Base-by-base conservation (phyloP, 2,888 invertebrate species). In the Phortica magna region DNA sequence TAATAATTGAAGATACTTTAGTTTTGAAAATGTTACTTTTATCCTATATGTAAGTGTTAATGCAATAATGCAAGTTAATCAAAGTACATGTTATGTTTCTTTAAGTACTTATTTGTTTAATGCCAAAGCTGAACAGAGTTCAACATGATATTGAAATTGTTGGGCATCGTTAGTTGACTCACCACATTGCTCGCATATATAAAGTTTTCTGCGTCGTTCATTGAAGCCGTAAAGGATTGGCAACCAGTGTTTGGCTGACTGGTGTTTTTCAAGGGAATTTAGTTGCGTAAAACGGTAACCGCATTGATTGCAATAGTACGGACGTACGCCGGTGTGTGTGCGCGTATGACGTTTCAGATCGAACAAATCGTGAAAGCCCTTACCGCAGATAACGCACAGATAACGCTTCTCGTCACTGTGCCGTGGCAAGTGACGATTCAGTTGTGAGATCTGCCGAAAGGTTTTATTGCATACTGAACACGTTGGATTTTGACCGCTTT, bases 121-220 rank as follows among this genome's bases (percentile, higher is more conserved):
- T 31, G 31, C 31, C 31, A 31, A 31, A 31, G 31, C 31, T 31
- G 31, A 31, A 31, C 31, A 31, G 3, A 4, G 31, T 1, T 31
- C 31, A 31, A 31, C 31, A 31, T 31, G 31, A 31, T 31, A 31
- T 31, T 31, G 98, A 92, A 98, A 98, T 73, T 96, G 95, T 93
- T 98, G 98, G 0, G 98, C 98, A 91, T 98, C 98, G 83, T 95
- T 96, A 19, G 98, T 98, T 73, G 98, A 98, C 93, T 98, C 98
- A 48, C 99, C 99, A 92, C 99, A 99, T 92, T 99, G 98, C 92
- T 99, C 99, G 92, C 99, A 99, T n/a, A 99, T 99, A 93, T 99
- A 99, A 92, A 97, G 96, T 95, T 99, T 99, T 92, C 97, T 97
- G 88, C 99, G 94, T 76, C 99, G 94, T 92, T 99, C 98, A 91